Percentiles rank a stretch among this genome's conserved stretches.
Conservation (phyloP, 2,113 vertebrate genomes). For the Ardeotis arabs region DNA sequence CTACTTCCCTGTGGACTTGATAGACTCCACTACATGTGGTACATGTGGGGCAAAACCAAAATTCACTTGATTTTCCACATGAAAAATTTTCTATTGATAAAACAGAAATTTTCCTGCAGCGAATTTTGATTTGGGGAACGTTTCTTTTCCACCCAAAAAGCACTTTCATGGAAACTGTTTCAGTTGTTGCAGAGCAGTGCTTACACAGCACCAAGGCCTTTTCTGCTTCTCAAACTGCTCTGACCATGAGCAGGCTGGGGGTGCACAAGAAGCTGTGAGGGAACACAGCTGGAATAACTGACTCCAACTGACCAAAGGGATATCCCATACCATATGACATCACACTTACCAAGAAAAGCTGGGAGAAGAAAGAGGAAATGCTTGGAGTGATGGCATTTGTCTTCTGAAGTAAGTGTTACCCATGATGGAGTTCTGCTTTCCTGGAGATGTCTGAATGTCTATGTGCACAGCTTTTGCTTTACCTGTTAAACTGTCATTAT, state of each 20-base stretch:
- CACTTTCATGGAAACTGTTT: not conserved
- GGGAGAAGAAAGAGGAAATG: not conserved
- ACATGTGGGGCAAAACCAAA: rapidly evolving
- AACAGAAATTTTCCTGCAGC: not conserved
- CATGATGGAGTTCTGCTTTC: not conserved
- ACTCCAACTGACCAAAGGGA: not conserved
- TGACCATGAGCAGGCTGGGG: rapidly evolving
- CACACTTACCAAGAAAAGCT: not conserved
- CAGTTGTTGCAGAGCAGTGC: not conserved
- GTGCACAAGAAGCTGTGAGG: not conserved
- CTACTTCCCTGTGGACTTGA: not conserved
- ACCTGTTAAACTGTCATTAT: too few relatives aligned
- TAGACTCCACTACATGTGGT: not conserved
- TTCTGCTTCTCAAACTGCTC: not conserved
- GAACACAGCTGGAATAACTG: not conserved
- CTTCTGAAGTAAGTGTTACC: rapidly evolving
- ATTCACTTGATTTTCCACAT: not conserved
- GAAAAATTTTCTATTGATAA: not conserved
- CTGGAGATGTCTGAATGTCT: not conserved
- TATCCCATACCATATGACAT: too few relatives aligned
- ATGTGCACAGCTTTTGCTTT: too few relatives aligned
- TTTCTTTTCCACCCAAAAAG: not conserved
- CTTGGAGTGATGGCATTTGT: not conserved
- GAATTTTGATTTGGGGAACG: not conserved
- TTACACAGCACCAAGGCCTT: not conserved